These are phyloP conservation scores for Leptopilina boulardi DNA, from an alignment of 1,140 invertebrate genomes.

Conservation along the genomic window DNA sequence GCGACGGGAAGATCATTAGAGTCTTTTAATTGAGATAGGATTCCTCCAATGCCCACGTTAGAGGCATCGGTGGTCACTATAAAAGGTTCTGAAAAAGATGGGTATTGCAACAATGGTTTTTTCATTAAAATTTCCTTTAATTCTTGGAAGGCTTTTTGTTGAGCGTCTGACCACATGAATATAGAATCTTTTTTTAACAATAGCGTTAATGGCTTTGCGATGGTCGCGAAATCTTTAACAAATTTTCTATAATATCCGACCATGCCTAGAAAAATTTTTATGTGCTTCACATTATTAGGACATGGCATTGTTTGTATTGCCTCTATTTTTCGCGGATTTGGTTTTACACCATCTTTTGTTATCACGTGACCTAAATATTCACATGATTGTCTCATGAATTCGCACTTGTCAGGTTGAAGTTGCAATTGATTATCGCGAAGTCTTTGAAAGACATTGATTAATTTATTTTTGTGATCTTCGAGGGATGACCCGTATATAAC, in stretches of 20 bases:
- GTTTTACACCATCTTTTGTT: constrained; percentile 43
- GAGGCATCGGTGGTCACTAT: constrained; percentile 69
- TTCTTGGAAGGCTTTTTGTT: constrained; percentile 56
- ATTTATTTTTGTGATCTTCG: not conserved
- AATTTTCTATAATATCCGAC: constrained; percentile 67
- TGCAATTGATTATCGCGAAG: not conserved
- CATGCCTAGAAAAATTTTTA: constrained; percentile 70
- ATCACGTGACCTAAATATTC: constrained; percentile 37
- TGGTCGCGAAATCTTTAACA: constrained; percentile 60
- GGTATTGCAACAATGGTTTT: constrained; percentile 63
- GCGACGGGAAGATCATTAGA: constrained; percentile 61
- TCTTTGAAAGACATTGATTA: too few species aligned
- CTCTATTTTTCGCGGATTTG: too few species aligned
- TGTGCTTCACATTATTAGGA: constrained; percentile 65
- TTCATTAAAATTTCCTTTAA: constrained; percentile 60
- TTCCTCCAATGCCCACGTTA: constrained; percentile 61
- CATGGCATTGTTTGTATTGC: constrained; percentile 53
- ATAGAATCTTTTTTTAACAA: constrained; percentile 56
- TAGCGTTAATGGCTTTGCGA: constrained; percentile 57
- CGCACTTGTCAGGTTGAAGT: not conserved
- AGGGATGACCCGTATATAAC: constrained; percentile 34
- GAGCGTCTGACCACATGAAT: constrained; percentile 56
- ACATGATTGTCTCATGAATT: too few species aligned
- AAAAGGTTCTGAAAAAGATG: constrained; percentile 65
- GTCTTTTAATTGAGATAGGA: constrained; percentile 61